A percentile compares a stretch with the other conserved stretches of the same genome.
Evolutionary conservation across 1,140 invertebrate genomes (phyloP).

Genomic region (Gerris buenoi): DNA sequence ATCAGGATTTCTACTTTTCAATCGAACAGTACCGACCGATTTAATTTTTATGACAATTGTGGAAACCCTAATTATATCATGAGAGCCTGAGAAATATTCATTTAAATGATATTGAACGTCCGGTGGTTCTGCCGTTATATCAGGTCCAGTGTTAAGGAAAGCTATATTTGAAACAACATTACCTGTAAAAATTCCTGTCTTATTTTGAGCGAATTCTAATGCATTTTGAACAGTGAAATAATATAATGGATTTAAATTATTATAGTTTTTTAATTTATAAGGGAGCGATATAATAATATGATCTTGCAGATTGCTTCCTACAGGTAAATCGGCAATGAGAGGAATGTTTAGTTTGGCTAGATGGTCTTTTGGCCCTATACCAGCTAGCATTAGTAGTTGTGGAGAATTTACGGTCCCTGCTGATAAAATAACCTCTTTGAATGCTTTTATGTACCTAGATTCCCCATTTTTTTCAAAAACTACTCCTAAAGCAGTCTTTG

Average conservation of each 20-base stretch:
- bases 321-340: conserved; percentile 3
- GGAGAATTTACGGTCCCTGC: conserved; percentile 7
- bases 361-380: conserved; percentile 3
- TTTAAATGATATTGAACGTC: conserved; percentile 27
- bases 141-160: conserved; percentile 31
- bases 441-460: not conserved
- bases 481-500: not conserved
- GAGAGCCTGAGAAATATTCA: too few species aligned
- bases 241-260: not conserved
- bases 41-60: conserved; percentile 34
- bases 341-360: not conserved
- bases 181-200: conserved; percentile 7
- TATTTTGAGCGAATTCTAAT: conserved; percentile 3
- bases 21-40: conserved; percentile 47
- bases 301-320: not conserved
- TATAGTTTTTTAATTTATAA: not conserved
- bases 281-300: not conserved
- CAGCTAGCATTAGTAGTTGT: conserved; percentile 7
- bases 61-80: not conserved
- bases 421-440: conserved; percentile 6
- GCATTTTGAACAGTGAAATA: not conserved
- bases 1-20: conserved; percentile 45
- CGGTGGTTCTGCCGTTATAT: conserved; percentile 40
- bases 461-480: not conserved
- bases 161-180: conserved; percentile 1